Conservation (phyloP, 2,113 vertebrate species). For the Donacobius atricapilla region DNA sequence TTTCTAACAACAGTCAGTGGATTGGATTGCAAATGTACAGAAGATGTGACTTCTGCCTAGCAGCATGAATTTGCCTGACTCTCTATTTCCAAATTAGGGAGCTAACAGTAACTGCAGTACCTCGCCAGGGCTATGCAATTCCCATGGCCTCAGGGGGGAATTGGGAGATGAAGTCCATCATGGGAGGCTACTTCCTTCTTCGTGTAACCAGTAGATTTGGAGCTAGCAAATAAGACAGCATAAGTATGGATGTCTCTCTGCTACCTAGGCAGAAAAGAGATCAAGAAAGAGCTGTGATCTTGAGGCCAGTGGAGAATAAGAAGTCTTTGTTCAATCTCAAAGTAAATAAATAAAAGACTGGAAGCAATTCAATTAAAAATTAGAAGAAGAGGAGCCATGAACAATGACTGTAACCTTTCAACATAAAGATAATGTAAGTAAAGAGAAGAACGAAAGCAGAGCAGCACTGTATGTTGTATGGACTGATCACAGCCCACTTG, state of each 20-base stretch:
- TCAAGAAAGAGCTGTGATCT: background rate
- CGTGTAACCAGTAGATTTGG: background rate
- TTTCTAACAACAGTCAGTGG: background rate
- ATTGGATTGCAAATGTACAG: background rate
- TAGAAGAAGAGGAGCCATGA: background rate
- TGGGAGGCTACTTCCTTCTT: background rate
- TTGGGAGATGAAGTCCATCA: background rate
- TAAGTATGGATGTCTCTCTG: background rate
- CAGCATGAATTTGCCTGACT: background rate
- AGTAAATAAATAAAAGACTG: background rate
- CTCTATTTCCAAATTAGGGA: background rate
- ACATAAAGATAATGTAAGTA: background rate
- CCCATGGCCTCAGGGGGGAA: background rate
- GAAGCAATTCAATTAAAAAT: background rate
- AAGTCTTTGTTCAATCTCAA: background rate
- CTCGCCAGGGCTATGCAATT: background rate
- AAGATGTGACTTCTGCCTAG: background rate
- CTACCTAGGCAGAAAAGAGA: background rate
- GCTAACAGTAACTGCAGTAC: background rate
- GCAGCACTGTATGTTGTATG: background rate
- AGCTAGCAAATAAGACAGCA: background rate
- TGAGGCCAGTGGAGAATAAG: background rate
- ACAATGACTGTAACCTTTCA: background rate
- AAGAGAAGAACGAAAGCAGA: background rate
- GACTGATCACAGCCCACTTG: background rate